Conservation (phyloP, 2,888 invertebrate genomes). For the Cistogaster globosa region DNA sequence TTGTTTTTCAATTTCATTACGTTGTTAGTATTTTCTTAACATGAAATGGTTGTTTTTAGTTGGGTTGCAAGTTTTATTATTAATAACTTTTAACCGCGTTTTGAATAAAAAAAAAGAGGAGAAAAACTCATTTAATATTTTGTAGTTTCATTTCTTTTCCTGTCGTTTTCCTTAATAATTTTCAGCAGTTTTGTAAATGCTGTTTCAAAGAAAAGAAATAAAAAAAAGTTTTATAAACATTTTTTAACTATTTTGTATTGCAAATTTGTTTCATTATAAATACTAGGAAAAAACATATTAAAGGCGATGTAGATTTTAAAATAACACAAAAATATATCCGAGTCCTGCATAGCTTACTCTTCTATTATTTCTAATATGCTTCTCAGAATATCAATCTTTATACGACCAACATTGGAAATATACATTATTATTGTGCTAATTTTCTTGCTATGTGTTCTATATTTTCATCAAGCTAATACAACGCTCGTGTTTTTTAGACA, state of each 20-base stretch:
- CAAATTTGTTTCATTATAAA: background rate
- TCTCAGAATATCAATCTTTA: no score
- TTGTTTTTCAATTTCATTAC: slow-evolving; percentile 49
- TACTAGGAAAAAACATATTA: background rate
- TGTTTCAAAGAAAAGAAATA: slow-evolving; percentile 19
- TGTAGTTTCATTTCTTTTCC: slow-evolving; percentile 8
- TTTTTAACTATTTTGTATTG: background rate
- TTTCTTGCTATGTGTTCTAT: no score
- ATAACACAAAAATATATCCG: no score
- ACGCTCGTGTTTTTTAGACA: no score
- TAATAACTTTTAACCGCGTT: slow-evolving; percentile 63
- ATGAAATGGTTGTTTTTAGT: slow-evolving; percentile 34
- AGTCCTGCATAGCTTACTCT: no score
- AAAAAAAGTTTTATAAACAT: slow-evolving; percentile 19
- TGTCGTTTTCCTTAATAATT: slow-evolving; percentile 12
- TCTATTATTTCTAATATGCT: no score
- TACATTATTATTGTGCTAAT: no score
- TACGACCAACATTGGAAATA: no score
- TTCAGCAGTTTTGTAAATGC: slow-evolving; percentile 5
- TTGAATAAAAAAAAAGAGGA: slow-evolving; percentile 8
- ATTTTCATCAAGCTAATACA: no score
- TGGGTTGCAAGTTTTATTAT: slow-evolving; percentile 56
- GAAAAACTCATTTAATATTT: slow-evolving; percentile 14
- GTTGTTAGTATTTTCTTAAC: slow-evolving; percentile 23
- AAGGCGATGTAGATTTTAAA: no score